Evolutionary conservation across 2,888 invertebrate species (phyloP).

Genomic region (Muschampia plurimacula): DNA sequence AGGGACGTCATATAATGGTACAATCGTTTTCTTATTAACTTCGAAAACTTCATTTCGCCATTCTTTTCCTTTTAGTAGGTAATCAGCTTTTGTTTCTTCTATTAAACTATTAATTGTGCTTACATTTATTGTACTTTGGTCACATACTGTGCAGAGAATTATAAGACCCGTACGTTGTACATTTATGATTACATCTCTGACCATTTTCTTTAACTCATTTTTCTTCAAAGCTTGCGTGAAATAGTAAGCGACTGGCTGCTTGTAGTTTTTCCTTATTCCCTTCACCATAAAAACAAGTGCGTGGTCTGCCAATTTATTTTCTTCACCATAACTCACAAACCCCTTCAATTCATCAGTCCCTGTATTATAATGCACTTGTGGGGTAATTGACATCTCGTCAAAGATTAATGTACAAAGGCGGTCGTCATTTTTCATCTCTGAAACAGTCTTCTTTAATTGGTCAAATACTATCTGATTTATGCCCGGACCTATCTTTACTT

Average conservation of each 20-base stretch:
- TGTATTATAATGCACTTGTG: neutral
- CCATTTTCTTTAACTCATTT: neutral
- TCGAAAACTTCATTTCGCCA: neutral
- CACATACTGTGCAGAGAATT: neutral
- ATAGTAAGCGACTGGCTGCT: neutral
- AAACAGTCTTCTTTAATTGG: too few relatives aligned
- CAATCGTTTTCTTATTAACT: too few relatives aligned
- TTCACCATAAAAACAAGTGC: constrained; percentile 3
- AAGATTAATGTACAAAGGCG: neutral
- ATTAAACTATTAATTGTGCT: neutral
- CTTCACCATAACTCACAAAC: neutral
- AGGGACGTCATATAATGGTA: neutral
- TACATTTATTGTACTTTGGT: neutral
- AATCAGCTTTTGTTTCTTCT: neutral
- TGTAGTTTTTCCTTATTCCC: neutral
- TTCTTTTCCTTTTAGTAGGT: neutral
- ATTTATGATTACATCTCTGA: neutral
- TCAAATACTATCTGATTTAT: too few relatives aligned
- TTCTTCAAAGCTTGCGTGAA: neutral
- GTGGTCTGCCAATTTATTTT: neutral
- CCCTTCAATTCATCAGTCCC: neutral
- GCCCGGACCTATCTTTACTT: too few relatives aligned
- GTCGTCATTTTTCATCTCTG: too few relatives aligned
- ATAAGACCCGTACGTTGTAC: neutral
- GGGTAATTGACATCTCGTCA: neutral